These are phyloP conservation scores for Ectemnius cavifrons DNA, from an alignment of 2,888 invertebrate species.

Conservation along the genomic window DNA sequence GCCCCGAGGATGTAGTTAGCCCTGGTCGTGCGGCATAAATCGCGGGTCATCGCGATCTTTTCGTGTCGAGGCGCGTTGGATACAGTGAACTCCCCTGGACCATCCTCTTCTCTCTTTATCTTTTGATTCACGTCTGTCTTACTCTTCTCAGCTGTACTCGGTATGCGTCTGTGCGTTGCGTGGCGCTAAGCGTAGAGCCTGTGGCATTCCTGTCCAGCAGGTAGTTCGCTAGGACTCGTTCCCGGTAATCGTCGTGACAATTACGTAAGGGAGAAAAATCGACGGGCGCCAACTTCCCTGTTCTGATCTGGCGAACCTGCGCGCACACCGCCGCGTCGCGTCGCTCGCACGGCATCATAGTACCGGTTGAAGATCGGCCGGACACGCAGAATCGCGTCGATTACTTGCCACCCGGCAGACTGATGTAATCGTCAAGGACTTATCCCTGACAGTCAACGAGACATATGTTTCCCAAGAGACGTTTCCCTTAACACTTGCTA, in stretches of 20 bases:
- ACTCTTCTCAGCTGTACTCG: too few species aligned
- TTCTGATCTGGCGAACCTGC: neutral
- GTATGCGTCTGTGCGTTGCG: slow-evolving; percentile 21
- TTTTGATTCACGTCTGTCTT: neutral
- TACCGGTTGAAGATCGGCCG: too few species aligned
- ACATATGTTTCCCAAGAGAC: too few species aligned
- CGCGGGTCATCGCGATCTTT: slow-evolving; percentile 66
- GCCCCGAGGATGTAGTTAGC: slow-evolving; percentile 44
- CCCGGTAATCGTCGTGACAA: slow-evolving; percentile 35
- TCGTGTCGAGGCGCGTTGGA: slow-evolving; percentile 55
- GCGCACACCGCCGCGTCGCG: too few species aligned
- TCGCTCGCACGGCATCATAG: too few species aligned
- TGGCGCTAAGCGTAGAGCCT: slow-evolving; percentile 25
- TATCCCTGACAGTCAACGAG: too few species aligned
- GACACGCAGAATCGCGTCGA: too few species aligned
- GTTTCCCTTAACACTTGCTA: too few species aligned
- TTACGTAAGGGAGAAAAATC: slow-evolving; percentile 38
- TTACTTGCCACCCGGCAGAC: too few species aligned
- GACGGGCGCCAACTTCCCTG: neutral
- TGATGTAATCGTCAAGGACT: too few species aligned
- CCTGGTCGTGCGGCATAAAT: slow-evolving; percentile 58
- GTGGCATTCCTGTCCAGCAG: slow-evolving; percentile 35
- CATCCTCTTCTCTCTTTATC: slow-evolving; percentile 20
- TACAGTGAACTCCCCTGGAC: slow-evolving; percentile 32
- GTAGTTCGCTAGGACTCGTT: slow-evolving; percentile 35